phyloP scores from a whole-genome alignment of 2,888 invertebrate species.

The Esperia sulphurella region DNA sequence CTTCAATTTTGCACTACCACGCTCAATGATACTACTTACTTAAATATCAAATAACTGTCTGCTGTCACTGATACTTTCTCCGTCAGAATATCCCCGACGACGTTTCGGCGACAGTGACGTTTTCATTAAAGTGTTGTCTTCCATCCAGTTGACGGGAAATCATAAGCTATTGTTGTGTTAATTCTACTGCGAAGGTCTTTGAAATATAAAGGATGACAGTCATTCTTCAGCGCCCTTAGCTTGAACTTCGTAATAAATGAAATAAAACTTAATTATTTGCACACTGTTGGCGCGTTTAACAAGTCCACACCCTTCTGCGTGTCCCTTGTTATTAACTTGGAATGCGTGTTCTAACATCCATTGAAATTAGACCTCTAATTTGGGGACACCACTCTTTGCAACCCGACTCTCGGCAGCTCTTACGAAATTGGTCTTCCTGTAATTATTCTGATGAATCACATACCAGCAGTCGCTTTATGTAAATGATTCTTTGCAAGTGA shows the following conservation, averaged over 20 bases:
- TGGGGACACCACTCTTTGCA: constrained; percentile 10
- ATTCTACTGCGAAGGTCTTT: constrained; percentile 30
- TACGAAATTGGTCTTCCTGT: constrained; percentile 19
- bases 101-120: constrained; percentile 45
- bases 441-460: constrained; percentile 35
- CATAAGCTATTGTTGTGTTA: constrained; percentile 48
- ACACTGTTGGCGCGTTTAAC: constrained; percentile 35
- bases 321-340: constrained; percentile 35
- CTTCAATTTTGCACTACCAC: too few species aligned
- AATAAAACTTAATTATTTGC: constrained; percentile 33
- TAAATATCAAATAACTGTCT: constrained; percentile 30
- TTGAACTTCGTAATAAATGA: constrained; percentile 29
- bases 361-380: constrained; percentile 25
- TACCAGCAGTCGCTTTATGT: constrained; percentile 27
- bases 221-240: constrained; percentile 29
- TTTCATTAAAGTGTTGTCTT: constrained; percentile 56
- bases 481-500: constrained; percentile 30
- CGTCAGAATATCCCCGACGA: constrained; percentile 35
- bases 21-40: not conserved
- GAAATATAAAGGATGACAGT: constrained; percentile 29
- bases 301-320: constrained; percentile 39
- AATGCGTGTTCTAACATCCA: constrained; percentile 34
- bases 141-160: constrained; percentile 44
- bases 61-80: constrained; percentile 41
- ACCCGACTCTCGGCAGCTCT: constrained; percentile 11